These are phyloP conservation scores for Masnerella sp. DNA, from an alignment of 2,888 invertebrate genomes.

Conservation along the genomic window DNA sequence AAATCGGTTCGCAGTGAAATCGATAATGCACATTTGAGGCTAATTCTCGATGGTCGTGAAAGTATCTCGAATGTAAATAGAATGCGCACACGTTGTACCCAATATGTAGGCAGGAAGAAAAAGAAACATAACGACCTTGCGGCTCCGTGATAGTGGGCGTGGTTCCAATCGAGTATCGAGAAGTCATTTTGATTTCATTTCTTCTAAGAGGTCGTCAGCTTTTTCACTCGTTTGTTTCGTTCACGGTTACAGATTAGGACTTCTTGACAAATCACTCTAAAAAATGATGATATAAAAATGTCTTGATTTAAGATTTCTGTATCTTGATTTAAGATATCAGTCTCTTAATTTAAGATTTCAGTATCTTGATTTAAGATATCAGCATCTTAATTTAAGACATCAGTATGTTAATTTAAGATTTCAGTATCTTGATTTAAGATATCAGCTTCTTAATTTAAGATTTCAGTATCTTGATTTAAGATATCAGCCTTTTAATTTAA, in stretches of 20 bases:
- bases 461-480: too few species aligned
- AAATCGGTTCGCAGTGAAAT: conserved; percentile 31
- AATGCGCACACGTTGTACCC: conserved; percentile 40
- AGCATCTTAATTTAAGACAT: too few species aligned
- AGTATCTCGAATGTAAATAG: conserved; percentile 56
- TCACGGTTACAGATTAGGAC: conserved; percentile 28
- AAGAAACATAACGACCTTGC: conserved; percentile 65
- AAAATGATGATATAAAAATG: too few species aligned
- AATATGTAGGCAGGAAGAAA: conserved; percentile 52
- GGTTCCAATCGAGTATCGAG: conserved; percentile 55
- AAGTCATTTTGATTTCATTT: conserved; percentile 71
- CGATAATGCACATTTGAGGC: conserved; percentile 38
- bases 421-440: too few species aligned
- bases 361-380: too few species aligned
- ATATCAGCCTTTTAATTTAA: too few species aligned
- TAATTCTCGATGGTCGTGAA: conserved; percentile 50
- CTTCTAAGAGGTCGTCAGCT: conserved; percentile 52
- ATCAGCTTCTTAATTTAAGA: too few species aligned
- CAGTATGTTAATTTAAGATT: too few species aligned
- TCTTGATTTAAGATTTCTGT: too few species aligned
- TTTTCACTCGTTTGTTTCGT: conserved; percentile 39
- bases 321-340: too few species aligned
- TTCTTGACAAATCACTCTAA: conserved; percentile 33
- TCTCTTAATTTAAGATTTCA: too few species aligned
- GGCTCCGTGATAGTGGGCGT: conserved; percentile 57